Evolutionary conservation across 2,888 invertebrate species (phyloP).

Genomic region (Terebella lapidaria): DNA sequence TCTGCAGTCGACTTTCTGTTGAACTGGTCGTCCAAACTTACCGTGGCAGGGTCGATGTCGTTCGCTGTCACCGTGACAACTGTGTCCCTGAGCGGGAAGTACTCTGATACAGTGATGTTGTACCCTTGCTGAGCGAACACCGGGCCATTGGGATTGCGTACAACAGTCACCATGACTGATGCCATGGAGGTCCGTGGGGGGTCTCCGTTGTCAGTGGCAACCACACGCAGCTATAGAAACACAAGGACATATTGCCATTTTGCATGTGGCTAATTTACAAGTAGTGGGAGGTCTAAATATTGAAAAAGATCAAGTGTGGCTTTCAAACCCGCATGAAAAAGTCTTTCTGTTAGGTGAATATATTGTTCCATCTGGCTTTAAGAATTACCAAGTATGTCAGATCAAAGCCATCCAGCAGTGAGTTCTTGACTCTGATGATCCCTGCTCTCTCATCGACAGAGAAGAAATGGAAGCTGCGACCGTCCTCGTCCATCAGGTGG

Average conservation of each 20-base stretch:
- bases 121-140: conserved; percentile 21
- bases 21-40: too few species aligned
- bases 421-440: conserved; percentile 65
- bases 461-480: conserved; percentile 65
- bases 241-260: not conserved
- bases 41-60: conserved; percentile 2
- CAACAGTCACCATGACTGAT: conserved; percentile 32
- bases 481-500: not conserved
- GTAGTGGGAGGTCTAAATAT: too few species aligned
- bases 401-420: conserved; percentile 10
- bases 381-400: conserved; percentile 16
- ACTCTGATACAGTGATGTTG: conserved; percentile 17
- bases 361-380: too few species aligned
- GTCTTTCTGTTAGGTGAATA: too few species aligned
- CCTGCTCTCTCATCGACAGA: conserved; percentile 81
- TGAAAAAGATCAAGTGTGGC: too few species aligned
- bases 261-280: too few species aligned
- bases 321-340: too few species aligned
- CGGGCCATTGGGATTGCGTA: conserved; percentile 31
- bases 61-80: conserved; percentile 7
- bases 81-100: conserved; percentile 2
- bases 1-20: too few species aligned
- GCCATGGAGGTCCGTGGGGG: conserved; percentile 25
- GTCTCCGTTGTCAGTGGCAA: conserved; percentile 29
- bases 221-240: conserved; percentile 28